phyloP scores from a whole-genome alignment of 2,113 vertebrate species.

The Coracopsis vasa region DNA sequence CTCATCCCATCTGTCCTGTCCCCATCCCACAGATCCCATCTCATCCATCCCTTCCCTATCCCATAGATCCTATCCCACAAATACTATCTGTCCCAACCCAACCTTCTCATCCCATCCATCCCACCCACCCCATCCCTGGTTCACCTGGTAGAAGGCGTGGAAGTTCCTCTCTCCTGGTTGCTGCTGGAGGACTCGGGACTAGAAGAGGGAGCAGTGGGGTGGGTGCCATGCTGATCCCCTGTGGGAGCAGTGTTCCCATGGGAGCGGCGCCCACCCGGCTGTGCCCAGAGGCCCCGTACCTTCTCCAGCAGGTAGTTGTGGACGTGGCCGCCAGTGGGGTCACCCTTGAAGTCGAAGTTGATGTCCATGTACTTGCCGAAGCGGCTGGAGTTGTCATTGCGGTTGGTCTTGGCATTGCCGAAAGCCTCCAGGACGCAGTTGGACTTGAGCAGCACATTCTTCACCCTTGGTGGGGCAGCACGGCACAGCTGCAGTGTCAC shows the following conservation, averaged over 20 bases:
- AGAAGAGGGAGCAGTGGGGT: not conserved
- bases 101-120: not conserved
- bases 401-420: constrained; percentile 93
- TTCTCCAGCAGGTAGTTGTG: constrained; percentile 97
- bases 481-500: not conserved
- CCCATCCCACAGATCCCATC: not conserved
- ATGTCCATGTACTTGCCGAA: constrained; percentile 99
- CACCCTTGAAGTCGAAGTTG: constrained; percentile 95
- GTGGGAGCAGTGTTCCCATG: not conserved
- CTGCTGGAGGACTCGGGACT: constrained; percentile 92
- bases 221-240: not conserved
- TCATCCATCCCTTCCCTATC: too few species aligned
- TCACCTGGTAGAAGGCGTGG: constrained; percentile 92
- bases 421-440: constrained; percentile 95
- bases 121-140: not conserved
- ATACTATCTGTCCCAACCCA: not conserved
- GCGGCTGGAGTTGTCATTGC: constrained; percentile 95
- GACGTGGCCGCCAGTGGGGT: constrained; percentile 91
- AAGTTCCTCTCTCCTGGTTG: constrained; percentile 93
- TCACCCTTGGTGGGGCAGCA: constrained; percentile 75
- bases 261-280: not conserved
- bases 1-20: not conserved
- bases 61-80: not conserved
- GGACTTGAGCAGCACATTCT: constrained; percentile 90
- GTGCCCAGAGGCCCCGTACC: constrained; percentile 55